Base-by-base conservation (phyloP, 2,797 vertebrate species). In the Malurus splendens region DNA sequence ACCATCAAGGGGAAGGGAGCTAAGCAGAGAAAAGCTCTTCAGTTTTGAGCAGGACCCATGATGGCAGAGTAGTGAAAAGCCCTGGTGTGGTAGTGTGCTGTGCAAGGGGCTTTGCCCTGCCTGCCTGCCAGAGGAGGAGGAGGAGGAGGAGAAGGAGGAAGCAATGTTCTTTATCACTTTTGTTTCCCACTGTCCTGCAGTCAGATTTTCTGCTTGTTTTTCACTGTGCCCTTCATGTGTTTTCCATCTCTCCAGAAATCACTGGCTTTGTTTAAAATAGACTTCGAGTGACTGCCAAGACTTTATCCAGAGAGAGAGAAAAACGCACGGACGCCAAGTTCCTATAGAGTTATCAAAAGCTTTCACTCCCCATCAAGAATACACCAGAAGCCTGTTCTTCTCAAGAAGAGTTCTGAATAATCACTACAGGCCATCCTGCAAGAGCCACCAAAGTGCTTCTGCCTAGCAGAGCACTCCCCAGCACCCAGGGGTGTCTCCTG, bases 201-300 rank as follows among this genome's bases (percentile, higher is more conserved):
- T 92, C 68, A 87, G 51, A 88, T 92, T 94, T 93, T 93, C 90
- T 92, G 64, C 84, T 95, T 90, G 72, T 83, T 93, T 95, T 92
- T 90, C 79, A 72, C 52, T 83, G 56, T 90, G 93, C 90, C 93
- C 82, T 94, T 92, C 74, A 88, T 91, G 76, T 93, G 89, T 94
- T 95, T 95, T 94, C 80, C 87, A 94, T 94, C 90, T 86, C 85
- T 93, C 71, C 87, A 90, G 89, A 94, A 95, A 92, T 92, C 92
- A 84, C 57, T 93, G 87, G 82, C 93, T 95, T 95, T 94, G 93
- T 92, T 94, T 96, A 95, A 95, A 95, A 95, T 93, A 94, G 94
- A 93, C 42, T 71, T 11, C 1, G 7, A 83, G 76, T 0, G 0
- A 39, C 93, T 96, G 94, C 95, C 95, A 96, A 95, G 82, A 89